A percentile compares a stretch with the other conserved stretches of the same genome.
Conservation (phyloP, 2,113 vertebrate genomes). For the Poeciliopsis turrubarensis region DNA sequence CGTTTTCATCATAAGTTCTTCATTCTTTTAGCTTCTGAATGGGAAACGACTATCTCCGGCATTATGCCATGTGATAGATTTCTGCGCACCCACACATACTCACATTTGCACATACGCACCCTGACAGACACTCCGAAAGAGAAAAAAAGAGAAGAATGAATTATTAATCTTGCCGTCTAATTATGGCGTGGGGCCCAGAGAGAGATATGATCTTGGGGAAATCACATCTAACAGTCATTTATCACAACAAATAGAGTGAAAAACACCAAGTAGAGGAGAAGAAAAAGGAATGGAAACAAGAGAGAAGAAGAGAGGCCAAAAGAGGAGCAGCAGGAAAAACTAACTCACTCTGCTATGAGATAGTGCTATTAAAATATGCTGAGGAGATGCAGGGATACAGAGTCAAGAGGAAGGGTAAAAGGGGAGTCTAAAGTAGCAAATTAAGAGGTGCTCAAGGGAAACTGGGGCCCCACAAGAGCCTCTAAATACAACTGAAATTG, state of each 20-base stretch:
- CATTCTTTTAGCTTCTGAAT: slow-evolving; percentile 34
- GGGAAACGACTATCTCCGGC: slow-evolving; percentile 34
- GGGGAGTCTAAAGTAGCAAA: slow-evolving; percentile 46
- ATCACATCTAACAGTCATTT: slow-evolving; percentile 78
- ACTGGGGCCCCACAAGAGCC: slow-evolving; percentile 22
- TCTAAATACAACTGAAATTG: slow-evolving; percentile 37
- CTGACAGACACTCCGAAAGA: slow-evolving; percentile 36
- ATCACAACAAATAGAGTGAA: slow-evolving; percentile 78
- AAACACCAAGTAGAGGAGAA: slow-evolving; percentile 63
- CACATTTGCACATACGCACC: slow-evolving; percentile 25
- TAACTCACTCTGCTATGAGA: slow-evolving; percentile 33
- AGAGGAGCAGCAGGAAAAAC: slow-evolving; percentile 44
- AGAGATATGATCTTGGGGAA: slow-evolving; percentile 77
- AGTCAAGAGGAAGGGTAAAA: slow-evolving; percentile 55
- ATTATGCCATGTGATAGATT: slow-evolving; percentile 43
- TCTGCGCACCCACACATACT: slow-evolving; percentile 23
- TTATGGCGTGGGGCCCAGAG: slow-evolving; percentile 74
- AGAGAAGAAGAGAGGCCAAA: slow-evolving; percentile 30
- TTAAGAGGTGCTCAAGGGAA: slow-evolving; percentile 57
- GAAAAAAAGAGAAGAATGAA: slow-evolving; percentile 62
- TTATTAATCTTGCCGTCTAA: slow-evolving; percentile 77
- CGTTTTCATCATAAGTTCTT: slow-evolving; percentile 21
- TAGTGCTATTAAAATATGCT: slow-evolving; percentile 67
- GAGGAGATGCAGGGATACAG: slow-evolving; percentile 60
- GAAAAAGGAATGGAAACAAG: slow-evolving; percentile 20